Conservation (phyloP, 1,140 invertebrate species). For the Drosophila ironensis region DNA sequence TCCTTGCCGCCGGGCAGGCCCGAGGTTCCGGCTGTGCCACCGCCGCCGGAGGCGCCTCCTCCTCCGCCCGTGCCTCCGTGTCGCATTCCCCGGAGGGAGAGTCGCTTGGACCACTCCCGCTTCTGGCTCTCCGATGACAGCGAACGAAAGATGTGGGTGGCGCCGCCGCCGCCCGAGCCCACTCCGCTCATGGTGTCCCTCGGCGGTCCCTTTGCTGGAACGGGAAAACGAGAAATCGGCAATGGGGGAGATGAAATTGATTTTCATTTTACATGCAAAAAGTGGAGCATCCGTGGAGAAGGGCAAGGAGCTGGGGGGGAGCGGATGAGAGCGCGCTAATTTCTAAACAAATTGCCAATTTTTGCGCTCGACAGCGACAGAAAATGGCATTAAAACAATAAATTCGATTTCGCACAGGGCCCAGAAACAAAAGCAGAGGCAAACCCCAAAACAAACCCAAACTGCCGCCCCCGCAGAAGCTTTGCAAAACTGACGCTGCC, state of each 20-base stretch:
- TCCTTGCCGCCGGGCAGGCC: slow-evolving; percentile 54
- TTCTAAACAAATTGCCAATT: slow-evolving; percentile 79
- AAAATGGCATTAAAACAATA: slow-evolving; percentile 79
- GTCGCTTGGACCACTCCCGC: slow-evolving; percentile 84
- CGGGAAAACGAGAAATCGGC: no score
- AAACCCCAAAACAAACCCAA: slow-evolving; percentile 35
- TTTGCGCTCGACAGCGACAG: slow-evolving; percentile 65
- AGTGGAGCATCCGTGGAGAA: neutral
- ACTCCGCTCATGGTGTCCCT: slow-evolving; percentile 16
- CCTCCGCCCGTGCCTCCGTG: slow-evolving; percentile 55
- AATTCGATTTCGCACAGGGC: slow-evolving; percentile 68
- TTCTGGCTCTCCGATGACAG: slow-evolving; percentile 83
- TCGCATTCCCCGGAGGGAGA: slow-evolving; percentile 84
- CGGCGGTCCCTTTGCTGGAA: slow-evolving; percentile 22
- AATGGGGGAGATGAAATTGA: slow-evolving; percentile 56
- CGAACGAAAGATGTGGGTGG: slow-evolving; percentile 78
- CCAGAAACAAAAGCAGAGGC: slow-evolving; percentile 11
- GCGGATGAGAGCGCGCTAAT: slow-evolving; percentile 58
- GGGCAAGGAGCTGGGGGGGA: neutral
- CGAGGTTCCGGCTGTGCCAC: slow-evolving; percentile 5
- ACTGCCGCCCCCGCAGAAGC: slow-evolving; percentile 31
- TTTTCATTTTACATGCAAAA: slow-evolving; percentile 72
- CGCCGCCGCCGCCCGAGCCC: slow-evolving; percentile 13
- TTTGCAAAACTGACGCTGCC: slow-evolving; percentile 51
- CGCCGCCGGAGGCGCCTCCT: neutral